These are phyloP conservation scores for Sicus ferrugineus DNA, from an alignment of 2,888 invertebrate genomes.

Conservation along the genomic window DNA sequence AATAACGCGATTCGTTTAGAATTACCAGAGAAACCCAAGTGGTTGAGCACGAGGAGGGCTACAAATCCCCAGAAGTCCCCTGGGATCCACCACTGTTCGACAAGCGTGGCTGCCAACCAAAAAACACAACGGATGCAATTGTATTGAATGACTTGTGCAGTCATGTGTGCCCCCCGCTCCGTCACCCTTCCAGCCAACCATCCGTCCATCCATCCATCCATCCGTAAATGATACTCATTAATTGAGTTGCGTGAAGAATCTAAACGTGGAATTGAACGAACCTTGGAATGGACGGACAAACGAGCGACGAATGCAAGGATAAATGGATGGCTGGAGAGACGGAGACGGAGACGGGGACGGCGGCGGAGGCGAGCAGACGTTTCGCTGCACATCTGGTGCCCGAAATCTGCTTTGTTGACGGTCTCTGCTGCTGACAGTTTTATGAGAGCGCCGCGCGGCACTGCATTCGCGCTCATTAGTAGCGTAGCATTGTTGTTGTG, in stretches of 20 bases:
- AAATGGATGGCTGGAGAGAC: too few species aligned
- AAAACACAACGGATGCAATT: background rate
- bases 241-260: conserved; percentile 1
- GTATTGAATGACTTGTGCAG: background rate
- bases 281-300: too few species aligned
- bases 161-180: conserved; percentile 24
- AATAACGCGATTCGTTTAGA: too few species aligned
- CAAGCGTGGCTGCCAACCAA: background rate
- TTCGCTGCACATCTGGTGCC: conserved; percentile 23
- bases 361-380: background rate
- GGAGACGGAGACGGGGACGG: too few species aligned
- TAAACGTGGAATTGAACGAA: background rate
- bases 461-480: background rate
- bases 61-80: too few species aligned
- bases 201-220: background rate
- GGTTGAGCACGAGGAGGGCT: background rate
- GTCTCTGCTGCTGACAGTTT: conserved; percentile 25
- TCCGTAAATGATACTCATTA: conserved; percentile 14
- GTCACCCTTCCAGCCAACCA: too few species aligned
- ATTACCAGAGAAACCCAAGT: too few species aligned
- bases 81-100: too few species aligned
- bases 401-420: conserved; percentile 14
- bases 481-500: background rate
- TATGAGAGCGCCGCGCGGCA: background rate
- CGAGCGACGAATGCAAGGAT: too few species aligned